These are phyloP conservation scores for Elanoides forficatus DNA, from an alignment of 2,113 vertebrate species.

Conservation along the genomic window DNA sequence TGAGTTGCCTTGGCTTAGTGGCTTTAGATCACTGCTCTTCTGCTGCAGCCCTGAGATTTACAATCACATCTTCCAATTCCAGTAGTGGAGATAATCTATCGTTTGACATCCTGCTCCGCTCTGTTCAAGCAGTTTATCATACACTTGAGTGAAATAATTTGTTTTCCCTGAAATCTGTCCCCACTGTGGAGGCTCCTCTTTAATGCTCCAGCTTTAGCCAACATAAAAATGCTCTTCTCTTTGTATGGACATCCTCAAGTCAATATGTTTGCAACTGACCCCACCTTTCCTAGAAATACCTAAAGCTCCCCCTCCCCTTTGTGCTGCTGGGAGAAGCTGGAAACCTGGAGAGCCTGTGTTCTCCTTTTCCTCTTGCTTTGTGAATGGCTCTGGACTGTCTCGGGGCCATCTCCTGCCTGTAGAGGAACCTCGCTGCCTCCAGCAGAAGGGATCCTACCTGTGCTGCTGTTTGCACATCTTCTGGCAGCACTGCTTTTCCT, in stretches of 20 bases:
- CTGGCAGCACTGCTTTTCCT: not conserved
- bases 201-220: not conserved
- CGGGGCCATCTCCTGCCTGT: rapidly evolving
- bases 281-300: not conserved
- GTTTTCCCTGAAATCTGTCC: not conserved
- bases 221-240: not conserved
- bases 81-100: not conserved
- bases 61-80: not conserved
- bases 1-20: not conserved
- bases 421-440: not conserved
- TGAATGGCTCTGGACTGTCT: not conserved
- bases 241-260: not conserved
- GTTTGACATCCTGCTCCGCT: not conserved
- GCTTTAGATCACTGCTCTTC: not conserved
- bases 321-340: not conserved
- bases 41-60: not conserved
- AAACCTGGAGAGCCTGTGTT: rapidly evolving
- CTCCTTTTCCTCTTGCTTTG: not conserved
- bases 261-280: not conserved
- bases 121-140: not conserved
- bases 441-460: not conserved
- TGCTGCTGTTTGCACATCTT: not conserved
- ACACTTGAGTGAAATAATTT: not conserved
- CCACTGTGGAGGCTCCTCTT: not conserved
- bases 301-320: not conserved